A percentile compares a stretch with the other conserved stretches of the same genome.
Evolutionary conservation across 2,113 vertebrate genomes (phyloP).

Genomic region (Petroica traversi): DNA sequence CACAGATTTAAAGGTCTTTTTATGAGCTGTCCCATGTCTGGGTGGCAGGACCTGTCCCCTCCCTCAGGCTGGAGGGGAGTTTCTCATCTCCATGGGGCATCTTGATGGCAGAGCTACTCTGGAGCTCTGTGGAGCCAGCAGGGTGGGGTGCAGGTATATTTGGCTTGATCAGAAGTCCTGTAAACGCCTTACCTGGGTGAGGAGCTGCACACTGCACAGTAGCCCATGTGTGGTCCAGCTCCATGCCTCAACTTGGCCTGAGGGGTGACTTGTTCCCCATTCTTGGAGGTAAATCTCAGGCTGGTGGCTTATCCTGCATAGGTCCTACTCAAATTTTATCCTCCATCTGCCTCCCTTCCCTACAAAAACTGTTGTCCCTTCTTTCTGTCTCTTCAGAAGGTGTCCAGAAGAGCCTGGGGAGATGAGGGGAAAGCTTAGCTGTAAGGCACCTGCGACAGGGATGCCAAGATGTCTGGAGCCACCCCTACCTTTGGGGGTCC

Average conservation of each 20-base stretch:
- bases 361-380: not conserved
- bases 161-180: not conserved
- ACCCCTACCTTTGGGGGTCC: not conserved
- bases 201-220: not conserved
- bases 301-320: not conserved
- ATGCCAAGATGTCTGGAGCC: not conserved
- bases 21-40: not conserved
- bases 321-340: not conserved
- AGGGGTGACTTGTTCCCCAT: not conserved
- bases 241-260: not conserved
- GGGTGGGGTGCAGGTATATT: not conserved
- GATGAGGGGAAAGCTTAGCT: not conserved
- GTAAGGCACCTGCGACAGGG: not conserved
- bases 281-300: not conserved
- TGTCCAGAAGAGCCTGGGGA: not conserved
- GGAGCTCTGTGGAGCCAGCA: not conserved
- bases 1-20: not conserved
- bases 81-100: not conserved
- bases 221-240: accelerated
- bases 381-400: not conserved
- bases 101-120: not conserved
- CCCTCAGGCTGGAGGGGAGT: not conserved
- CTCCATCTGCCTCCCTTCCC: not conserved
- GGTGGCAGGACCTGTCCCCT: not conserved
- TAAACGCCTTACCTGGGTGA: not conserved